Evolutionary conservation across 2,888 invertebrate species (phyloP), one percentile per base, ranked within the genome.

Genomic region (Melanargia galathea): DNA sequence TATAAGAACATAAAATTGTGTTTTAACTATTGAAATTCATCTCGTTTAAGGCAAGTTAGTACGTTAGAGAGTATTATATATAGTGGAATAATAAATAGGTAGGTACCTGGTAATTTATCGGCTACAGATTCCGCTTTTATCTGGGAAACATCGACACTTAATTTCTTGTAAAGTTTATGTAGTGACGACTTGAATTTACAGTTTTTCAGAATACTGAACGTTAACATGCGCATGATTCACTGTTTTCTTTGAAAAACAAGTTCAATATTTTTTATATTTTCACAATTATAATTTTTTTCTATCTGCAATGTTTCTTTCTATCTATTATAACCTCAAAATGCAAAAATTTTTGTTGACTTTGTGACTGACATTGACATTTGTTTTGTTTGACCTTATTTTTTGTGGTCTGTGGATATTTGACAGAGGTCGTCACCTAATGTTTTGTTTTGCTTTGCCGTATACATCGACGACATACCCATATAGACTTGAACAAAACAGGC

Each of bases 151-250:
- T 63, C 63, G 8, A 51, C 55, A 45, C 63, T 62, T 16, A 62
- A 26, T 13, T 62, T 56, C 56, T 54, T 67, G 45, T 38, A 30
- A 20, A 60, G 18, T 24, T 61, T 22, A 26, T 49, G 38, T 11
- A 58, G 33, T 26, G 51, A 26, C n/a, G 26, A 24, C 16, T 82
- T 85, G 2, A 78, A 71, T 65, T 81, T 84, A 60, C 76, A 79
- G 24, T 74, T 79, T 67, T 74, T 81, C 1, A 87, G 65, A 55
- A 84, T 73, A 73, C 81, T 83, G 68, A 86, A 83, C 1, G 82
- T 80, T 63, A 83, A 63, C 7, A 82, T 65, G 56, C 83, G 81
- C 88, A 89, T 87, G 66, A 62, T 74, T 52, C 2, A 16, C 5
- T 8, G 5, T 24, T 24, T 7, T 6, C 43, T 24, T 4, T n/a